Percentiles rank a stretch among this genome's conserved stretches.
Conservation (phyloP, 2,113 vertebrate genomes). For the Laticauda colubrina region DNA sequence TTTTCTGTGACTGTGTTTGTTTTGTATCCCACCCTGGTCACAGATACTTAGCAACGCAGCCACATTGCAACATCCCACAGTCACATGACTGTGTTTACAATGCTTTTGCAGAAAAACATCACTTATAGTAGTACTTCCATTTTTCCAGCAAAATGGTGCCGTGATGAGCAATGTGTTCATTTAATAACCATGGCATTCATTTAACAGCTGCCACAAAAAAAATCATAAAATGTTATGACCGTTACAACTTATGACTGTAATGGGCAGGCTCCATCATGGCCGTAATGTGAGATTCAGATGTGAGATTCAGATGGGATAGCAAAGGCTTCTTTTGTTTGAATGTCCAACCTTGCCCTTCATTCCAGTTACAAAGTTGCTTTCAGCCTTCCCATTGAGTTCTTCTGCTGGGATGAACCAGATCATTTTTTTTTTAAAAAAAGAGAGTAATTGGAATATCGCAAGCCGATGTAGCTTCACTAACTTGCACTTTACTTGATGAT, state of each 20-base stretch:
- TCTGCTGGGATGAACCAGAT: not conserved
- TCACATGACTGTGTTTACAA: not conserved
- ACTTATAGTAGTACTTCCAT: not conserved
- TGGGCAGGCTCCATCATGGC: not conserved
- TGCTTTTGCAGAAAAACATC: not conserved
- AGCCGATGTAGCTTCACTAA: not conserved
- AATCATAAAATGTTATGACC: not conserved
- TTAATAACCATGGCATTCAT: not conserved
- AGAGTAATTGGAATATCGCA: not conserved
- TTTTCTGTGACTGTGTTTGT: too few species aligned
- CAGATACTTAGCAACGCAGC: not conserved
- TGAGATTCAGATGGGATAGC: not conserved
- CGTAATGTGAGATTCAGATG: accelerated
- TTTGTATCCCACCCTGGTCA: too few species aligned
- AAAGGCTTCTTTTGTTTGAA: too few species aligned
- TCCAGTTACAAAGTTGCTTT: not conserved
- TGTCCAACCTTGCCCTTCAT: not conserved
- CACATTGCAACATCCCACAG: not conserved
- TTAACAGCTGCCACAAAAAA: not conserved
- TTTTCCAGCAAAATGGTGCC: not conserved
- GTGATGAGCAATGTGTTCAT: not conserved
- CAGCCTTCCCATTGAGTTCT: not conserved
- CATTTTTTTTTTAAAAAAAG: not conserved
- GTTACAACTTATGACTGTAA: not conserved
- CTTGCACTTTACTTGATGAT: constrained; percentile 4